Evolutionary conservation across 92 coral and sea anemone genomes (phyloP), one percentile per base, ranked within the genome.

Genomic region (Epizoanthus fatuus): DNA sequence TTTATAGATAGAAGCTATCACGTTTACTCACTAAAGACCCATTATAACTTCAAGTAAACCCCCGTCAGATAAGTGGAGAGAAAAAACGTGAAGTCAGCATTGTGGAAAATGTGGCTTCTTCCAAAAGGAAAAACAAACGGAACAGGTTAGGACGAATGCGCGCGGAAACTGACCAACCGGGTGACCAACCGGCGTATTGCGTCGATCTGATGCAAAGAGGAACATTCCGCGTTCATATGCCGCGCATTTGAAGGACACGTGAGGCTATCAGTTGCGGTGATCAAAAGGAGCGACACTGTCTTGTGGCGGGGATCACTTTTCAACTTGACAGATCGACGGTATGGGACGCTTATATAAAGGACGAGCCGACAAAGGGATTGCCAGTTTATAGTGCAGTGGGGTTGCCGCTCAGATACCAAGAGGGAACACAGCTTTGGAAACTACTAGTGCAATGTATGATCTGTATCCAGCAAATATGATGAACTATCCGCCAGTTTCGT

Each of bases 381-480:
- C 54, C 76, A 77, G 82, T 77, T 56, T 12, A 32, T 29, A 64
- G 82, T 49, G 32, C 11, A 64, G 82, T 49, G 32, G 25, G 68
- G 25, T 58, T 62, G 16, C 64, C 37, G 58, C 38, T 51, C 65
- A 19, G 69, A 25, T 59, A 17, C 57, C 22, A 77, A 19, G 25
- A 42, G 56, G 39, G 70, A 44, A 75, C 20, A 29, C 38, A 35
- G 10, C 37, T 40, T 15, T 0, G 57, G 63, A 17, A 60, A 17
- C 22, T 19, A 12, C 53, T 39, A 47, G 45, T 40, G 70, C 70
- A 55, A 95, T 95, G 98, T 95, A 93, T 78, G 98, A 95, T 63
- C 80, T 88, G n/a, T 95, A 85, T 86, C 87, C 96, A 55, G 81
- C 95, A 57, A 90, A 90, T 19, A 80, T 90, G 65, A 40, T 77